Evolutionary conservation across 2,888 invertebrate genomes (phyloP), one percentile per base, ranked within the genome.

Genomic region (Ceramica pisi): DNA sequence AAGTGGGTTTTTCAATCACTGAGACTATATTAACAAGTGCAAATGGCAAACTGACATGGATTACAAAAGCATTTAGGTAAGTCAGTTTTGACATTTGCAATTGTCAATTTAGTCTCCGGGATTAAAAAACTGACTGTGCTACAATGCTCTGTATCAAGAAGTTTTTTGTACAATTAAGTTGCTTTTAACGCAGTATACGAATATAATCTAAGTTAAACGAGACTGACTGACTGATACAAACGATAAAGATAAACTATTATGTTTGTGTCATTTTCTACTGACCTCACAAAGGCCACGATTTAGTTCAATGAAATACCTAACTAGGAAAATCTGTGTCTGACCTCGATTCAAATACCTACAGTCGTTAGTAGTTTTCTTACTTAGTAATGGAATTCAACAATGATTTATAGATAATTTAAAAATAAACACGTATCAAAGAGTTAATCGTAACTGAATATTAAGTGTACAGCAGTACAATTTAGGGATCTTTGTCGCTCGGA

Each of bases 281-380:
- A 72, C 64, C 57, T 67, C 46, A 57, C 14, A 57, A 69, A 70
- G 55, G 62, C 72, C 76, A 72, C 31, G 71, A 67, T 60, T 68
- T 35, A 61, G 23, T 56, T 60, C 16, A 67, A 66, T 66, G 16
- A 50, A 51, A 51, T 64, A 70, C 61, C 48, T 74, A 71, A 71
- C 64, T 55, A 74, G 71, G 74, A 78, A 78, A 67, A 70, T 57
- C 71, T 62, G 26, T 65, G 31, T n/a, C 14, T 71, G 64, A 70
- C 77, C 81, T 80, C 67, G 71, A 64, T 71, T 50, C 6, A 5
- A 66, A 56, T 55, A 66, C 44, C 60, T 69, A 66, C 23, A 38
- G 16, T 48, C 38, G 26, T 55, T 57, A 51, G 57, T 55, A 21
- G 35, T 46, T 63, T 53, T 62, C 50, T 64, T 21, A 19, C 31